Evolutionary conservation across 2,797 vertebrate genomes (phyloP).

Genomic region (Myotis vivesi): DNA sequence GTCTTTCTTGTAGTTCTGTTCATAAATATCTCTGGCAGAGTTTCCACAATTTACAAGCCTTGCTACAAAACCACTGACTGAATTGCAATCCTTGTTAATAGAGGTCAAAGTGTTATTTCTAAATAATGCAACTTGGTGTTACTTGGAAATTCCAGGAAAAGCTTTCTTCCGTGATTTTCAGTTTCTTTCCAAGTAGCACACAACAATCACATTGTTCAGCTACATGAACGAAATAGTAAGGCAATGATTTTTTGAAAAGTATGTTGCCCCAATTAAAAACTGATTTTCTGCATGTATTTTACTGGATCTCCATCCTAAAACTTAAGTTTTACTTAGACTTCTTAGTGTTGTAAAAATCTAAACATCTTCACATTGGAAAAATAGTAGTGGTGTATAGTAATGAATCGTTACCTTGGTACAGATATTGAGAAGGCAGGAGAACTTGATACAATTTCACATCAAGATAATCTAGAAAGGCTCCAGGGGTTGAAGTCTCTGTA

Average conservation of each 20-base stretch:
- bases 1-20: slow-evolving; percentile 71
- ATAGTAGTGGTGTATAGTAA: neutral
- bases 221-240: neutral
- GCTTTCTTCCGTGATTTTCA: slow-evolving; percentile 55
- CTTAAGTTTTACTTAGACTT: neutral
- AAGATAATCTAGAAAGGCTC: neutral
- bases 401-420: neutral
- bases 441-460: neutral
- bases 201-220: slow-evolving; percentile 28
- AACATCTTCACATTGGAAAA: slow-evolving; percentile 27
- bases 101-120: slow-evolving; percentile 71
- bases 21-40: slow-evolving; percentile 63
- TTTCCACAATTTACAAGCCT: slow-evolving; percentile 65
- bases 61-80: slow-evolving; percentile 65
- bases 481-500: neutral
- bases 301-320: neutral
- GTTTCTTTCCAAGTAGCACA: slow-evolving; percentile 56
- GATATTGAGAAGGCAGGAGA: neutral
- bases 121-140: slow-evolving; percentile 70
- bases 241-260: slow-evolving; percentile 11
- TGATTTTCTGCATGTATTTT: slow-evolving; percentile 25
- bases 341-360: neutral
- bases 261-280: neutral
- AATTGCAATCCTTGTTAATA: slow-evolving; percentile 72
- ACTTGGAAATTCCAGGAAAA: slow-evolving; percentile 74